Percentiles rank a stretch among this genome's conserved stretches.
Evolutionary conservation across 2,113 vertebrate species (phyloP).

Genomic region (Phaethon lepturus): DNA sequence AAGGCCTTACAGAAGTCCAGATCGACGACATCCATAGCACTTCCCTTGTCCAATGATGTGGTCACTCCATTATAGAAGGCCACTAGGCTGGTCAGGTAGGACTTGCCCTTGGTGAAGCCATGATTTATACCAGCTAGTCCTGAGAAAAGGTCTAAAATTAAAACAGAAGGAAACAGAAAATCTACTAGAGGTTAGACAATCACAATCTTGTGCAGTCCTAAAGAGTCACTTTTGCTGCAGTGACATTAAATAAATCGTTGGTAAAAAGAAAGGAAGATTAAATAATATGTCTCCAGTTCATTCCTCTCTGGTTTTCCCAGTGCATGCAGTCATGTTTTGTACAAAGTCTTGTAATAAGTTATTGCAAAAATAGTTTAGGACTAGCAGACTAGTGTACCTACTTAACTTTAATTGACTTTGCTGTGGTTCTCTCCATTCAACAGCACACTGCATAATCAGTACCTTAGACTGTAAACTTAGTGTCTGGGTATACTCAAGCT

Average conservation of each 20-base stretch:
- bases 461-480: not conserved
- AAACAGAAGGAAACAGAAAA: conserved; percentile 17
- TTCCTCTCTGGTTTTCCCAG: not conserved
- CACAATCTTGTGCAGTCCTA: not conserved
- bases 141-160: conserved; percentile 8
- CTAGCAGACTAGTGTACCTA: not conserved
- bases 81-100: no score
- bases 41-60: no score
- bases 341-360: not conserved
- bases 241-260: not conserved
- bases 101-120: no score
- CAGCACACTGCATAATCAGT: not conserved
- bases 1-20: no score
- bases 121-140: not conserved
- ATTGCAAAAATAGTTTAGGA: not conserved
- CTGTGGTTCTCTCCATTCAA: not conserved
- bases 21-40: no score
- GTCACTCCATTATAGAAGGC: no score
- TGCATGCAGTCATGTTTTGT: not conserved
- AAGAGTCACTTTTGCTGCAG: not conserved
- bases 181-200: not conserved
- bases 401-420: not conserved
- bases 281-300: not conserved
- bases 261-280: conserved; percentile 8
- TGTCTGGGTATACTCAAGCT: not conserved